Percentiles rank a stretch among this genome's conserved stretches.
Conservation (phyloP, 2,888 invertebrate genomes). For the Ryuthela nishihirai region DNA sequence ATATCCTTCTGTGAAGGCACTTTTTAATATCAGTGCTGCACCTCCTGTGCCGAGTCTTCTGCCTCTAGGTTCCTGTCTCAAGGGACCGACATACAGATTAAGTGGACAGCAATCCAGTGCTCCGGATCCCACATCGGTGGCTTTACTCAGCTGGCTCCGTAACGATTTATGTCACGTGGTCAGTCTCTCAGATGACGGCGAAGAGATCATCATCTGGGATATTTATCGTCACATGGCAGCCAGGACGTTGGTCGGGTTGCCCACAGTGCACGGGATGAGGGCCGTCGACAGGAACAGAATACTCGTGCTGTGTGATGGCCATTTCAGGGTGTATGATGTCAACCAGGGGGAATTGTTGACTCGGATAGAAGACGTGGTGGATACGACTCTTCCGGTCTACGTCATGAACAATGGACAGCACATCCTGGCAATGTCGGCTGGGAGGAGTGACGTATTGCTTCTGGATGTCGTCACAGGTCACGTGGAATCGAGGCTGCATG, state of each 20-base stretch:
- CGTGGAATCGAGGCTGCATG: conserved; percentile 77
- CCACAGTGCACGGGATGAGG: conserved; percentile 67
- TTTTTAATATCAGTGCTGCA: conserved; percentile 14
- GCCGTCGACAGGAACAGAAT: conserved; percentile 66
- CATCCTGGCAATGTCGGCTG: conserved; percentile 74
- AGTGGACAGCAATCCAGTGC: neutral
- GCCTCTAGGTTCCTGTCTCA: conserved; percentile 54
- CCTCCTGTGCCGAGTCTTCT: conserved; percentile 61
- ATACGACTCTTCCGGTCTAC: conserved; percentile 86
- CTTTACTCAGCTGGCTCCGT: conserved; percentile 62
- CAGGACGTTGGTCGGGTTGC: conserved; percentile 64
- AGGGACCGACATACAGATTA: conserved; percentile 4
- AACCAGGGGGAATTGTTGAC: conserved; percentile 67
- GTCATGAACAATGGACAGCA: conserved; percentile 75
- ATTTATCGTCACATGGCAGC: conserved; percentile 61
- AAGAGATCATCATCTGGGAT: conserved; percentile 79
- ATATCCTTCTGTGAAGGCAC: conserved; percentile 24
- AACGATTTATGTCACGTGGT: conserved; percentile 67
- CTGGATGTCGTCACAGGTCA: conserved; percentile 77
- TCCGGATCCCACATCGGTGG: conserved; percentile 53
- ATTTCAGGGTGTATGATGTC: conserved; percentile 73
- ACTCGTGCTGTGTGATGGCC: conserved; percentile 74
- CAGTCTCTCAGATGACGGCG: conserved; percentile 66
- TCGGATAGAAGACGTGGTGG: conserved; percentile 74
- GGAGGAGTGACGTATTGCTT: conserved; percentile 83